phyloP scores from a whole-genome alignment of 2,797 vertebrate species.

The Miichthys miiuy region DNA sequence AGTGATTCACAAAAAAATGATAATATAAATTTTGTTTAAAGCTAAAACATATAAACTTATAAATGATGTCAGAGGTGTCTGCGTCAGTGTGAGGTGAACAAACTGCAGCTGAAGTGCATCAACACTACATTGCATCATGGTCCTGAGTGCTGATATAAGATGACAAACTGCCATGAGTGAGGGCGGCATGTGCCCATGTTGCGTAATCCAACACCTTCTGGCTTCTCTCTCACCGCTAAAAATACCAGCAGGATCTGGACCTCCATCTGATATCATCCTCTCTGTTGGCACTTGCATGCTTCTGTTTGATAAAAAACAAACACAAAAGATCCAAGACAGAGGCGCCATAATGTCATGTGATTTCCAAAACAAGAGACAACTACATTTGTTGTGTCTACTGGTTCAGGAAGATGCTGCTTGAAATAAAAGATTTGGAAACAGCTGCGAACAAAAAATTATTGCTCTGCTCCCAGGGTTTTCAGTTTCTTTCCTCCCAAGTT shows the following conservation, averaged over 20 bases:
- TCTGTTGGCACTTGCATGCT: slow-evolving; percentile 15
- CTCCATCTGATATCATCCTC: slow-evolving; percentile 59
- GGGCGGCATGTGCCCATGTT: slow-evolving; percentile 50
- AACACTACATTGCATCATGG: slow-evolving; percentile 31
- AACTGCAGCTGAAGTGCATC: slow-evolving; percentile 8
- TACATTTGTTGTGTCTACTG: background rate
- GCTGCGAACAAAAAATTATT: background rate
- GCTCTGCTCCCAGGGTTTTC: background rate
- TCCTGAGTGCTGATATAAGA: slow-evolving; percentile 31
- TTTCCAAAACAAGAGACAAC: background rate
- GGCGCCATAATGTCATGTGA: background rate
- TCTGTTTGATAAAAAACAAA: slow-evolving; percentile 7
- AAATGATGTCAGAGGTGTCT: slow-evolving; percentile 4
- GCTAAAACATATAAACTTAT: no score
- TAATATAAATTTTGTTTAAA: background rate
- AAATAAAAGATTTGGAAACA: background rate
- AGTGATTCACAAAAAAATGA: background rate
- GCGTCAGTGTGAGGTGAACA: background rate
- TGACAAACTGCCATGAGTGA: slow-evolving; percentile 50
- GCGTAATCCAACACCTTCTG: slow-evolving; percentile 74
- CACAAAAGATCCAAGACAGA: background rate
- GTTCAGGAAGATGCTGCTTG: background rate
- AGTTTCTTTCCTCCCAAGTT: background rate
- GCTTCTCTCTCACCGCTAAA: slow-evolving; percentile 62
- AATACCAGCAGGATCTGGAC: slow-evolving; percentile 65